Evolutionary conservation across 2,888 invertebrate species (phyloP).

Genomic region (Drosophila siamana): DNA sequence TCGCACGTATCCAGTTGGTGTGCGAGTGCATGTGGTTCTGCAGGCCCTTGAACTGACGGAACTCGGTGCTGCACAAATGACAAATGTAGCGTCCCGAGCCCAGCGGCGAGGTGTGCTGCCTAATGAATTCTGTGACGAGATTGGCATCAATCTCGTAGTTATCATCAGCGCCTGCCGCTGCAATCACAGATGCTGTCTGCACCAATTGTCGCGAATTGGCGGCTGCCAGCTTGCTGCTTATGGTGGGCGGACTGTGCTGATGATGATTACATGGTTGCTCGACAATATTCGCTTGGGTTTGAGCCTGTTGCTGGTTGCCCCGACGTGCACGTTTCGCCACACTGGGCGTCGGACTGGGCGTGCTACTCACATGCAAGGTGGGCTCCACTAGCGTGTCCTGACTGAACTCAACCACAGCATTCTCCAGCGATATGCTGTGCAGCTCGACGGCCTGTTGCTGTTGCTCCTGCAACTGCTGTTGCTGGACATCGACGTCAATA

Average conservation of each 20-base stretch:
- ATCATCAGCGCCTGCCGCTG: conserved; percentile 78
- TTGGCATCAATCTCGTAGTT: conserved; percentile 83
- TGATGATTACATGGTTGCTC: conserved; percentile 69
- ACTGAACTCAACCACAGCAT: conserved; percentile 68
- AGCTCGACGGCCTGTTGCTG: conserved; percentile 52
- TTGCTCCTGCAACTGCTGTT: conserved; percentile 36
- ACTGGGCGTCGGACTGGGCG: conserved; percentile 65
- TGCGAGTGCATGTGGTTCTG: conserved; percentile 88
- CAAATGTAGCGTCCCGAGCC: conserved; percentile 88
- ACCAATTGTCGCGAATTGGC: conserved; percentile 79
- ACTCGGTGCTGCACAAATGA: conserved; percentile 88
- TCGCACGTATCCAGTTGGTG: conserved; percentile 88
- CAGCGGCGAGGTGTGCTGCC: conserved; percentile 86
- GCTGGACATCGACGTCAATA: conserved; percentile 56
- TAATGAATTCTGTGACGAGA: conserved; percentile 84
- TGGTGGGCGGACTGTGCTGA: conserved; percentile 53
- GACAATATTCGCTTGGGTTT: conserved; percentile 28
- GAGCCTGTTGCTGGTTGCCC: conserved; percentile 33
- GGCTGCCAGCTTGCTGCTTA: conserved; percentile 62
- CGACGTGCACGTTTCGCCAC: conserved; percentile 61
- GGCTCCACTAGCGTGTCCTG: conserved; percentile 59
- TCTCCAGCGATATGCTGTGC: conserved; percentile 68
- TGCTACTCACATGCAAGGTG: conserved; percentile 51
- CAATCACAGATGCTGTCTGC: conserved; percentile 82
- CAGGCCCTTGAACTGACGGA: conserved; percentile 88